These are phyloP conservation scores for Setipinna tenuifilis DNA, from an alignment of 2,797 vertebrate species.

Conservation along the genomic window DNA sequence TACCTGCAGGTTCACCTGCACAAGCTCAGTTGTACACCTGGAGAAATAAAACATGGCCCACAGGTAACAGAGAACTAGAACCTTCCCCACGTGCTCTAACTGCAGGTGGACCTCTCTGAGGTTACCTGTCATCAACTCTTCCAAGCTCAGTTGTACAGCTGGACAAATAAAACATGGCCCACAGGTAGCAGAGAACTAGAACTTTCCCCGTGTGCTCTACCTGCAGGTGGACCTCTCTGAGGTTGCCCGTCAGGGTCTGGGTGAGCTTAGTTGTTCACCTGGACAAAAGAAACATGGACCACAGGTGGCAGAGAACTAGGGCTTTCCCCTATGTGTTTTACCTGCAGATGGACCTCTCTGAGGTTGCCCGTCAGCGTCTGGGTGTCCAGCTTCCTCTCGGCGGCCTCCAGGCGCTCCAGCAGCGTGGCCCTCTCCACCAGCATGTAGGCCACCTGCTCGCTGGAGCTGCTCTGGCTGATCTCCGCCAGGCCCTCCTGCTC, in stretches of 20 bases:
- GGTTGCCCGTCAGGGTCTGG: constrained; percentile 60
- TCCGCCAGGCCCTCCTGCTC: constrained; percentile 84
- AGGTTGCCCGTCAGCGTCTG: constrained; percentile 62
- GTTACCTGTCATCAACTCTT: no score
- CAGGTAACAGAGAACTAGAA: no score
- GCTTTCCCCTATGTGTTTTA: no score
- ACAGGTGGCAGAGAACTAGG: background rate
- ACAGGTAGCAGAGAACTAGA: no score
- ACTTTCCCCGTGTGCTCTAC: constrained; percentile 36
- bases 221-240: no score
- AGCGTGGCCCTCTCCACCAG: constrained; percentile 82
- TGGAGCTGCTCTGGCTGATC: constrained; percentile 79
- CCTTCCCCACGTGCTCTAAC: constrained; percentile 66
- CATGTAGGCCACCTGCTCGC: constrained; percentile 86
- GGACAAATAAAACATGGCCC: no score
- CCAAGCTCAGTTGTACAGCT: no score
- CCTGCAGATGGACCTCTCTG: constrained; percentile 76
- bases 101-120: constrained; percentile 72
- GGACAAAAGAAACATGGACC: background rate
- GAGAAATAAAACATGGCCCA: no score
- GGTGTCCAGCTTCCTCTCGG: constrained; percentile 75
- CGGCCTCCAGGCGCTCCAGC: constrained; percentile 78
- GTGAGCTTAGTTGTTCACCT: constrained; percentile 34
- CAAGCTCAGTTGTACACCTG: no score
- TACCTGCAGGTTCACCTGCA: constrained; percentile 75